Evolutionary conservation across 2,888 invertebrate genomes (phyloP), one percentile per base, ranked within the genome.

Genomic region (Stenichneumon culpator): DNA sequence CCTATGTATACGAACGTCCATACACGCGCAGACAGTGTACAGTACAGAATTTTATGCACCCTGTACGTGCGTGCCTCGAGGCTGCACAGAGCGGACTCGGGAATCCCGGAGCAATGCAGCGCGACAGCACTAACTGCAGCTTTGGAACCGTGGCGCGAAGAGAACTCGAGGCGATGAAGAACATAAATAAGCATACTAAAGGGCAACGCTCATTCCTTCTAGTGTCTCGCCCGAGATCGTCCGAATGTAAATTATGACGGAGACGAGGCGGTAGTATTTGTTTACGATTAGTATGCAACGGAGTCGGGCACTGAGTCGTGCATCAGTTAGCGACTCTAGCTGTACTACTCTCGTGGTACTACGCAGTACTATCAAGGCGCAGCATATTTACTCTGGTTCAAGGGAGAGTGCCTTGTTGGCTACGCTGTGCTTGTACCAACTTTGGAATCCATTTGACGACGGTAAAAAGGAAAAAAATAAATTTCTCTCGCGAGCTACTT

Each of bases 201-300:
- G 36, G 54, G 11, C 65, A 44, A 25, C 25, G 14, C 36, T 16
- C 57, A 54, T 69, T 52, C 63, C 69, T 67, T 67, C 22, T 25
- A 22, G 32, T 22, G 44, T 39, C 74, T 22, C 44, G 36, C 63
- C 14, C 60, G 68, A 52, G 47, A 79, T 84, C 72, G 57, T 60
- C 19, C 80, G 70, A 84, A 84, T 79, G 81, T 81, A 73, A 84
- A 81, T 84, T 81, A 84, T 70, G 68, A 74, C 63, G 32, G 63
- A 78, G 78, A 69, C 69, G 69, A 74, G 25, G 9, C 69, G 2
- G 74, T 50, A 52, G 74, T 81, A 84, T 84, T 81, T 84, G 81
- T 84, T 84, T 74, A 69, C 68, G 63, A 81, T 84, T 82, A 81
- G 78, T 84, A 84, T 84, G 81, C 84, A 84, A 84, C 36, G 81